phyloP scores from a whole-genome alignment of 2,888 invertebrate genomes.

The Apamea sordens region DNA sequence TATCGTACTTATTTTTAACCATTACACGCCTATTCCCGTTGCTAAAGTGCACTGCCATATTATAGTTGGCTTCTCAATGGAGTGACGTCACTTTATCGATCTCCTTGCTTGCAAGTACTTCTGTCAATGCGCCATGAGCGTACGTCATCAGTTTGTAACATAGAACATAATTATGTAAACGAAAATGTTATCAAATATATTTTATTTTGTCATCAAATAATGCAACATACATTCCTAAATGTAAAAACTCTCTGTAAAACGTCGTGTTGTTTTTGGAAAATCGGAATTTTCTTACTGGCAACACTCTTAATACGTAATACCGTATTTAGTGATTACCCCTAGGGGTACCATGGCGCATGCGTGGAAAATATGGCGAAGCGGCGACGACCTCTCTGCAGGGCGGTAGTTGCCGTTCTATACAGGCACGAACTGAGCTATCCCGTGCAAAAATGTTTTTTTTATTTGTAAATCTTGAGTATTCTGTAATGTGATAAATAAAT shows the following conservation, averaged over 20 bases:
- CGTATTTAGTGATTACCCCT: constrained; percentile 84
- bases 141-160: constrained; percentile 68
- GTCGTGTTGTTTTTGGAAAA: background rate
- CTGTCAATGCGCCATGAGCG: constrained; percentile 75
- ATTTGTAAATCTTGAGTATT: background rate
- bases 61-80: constrained; percentile 79
- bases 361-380: constrained; percentile 85
- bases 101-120: constrained; percentile 60
- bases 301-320: constrained; percentile 72
- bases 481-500: background rate
- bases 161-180: constrained; percentile 4
- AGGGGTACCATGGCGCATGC: constrained; percentile 84
- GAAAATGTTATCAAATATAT: background rate
- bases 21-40: constrained; percentile 66
- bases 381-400: constrained; percentile 84
- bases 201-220: background rate
- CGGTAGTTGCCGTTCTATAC: constrained; percentile 71
- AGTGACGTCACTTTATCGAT: constrained; percentile 88
- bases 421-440: constrained; percentile 73
- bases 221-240: background rate
- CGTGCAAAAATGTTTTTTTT: constrained; percentile 16
- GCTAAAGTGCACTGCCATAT: constrained; percentile 71
- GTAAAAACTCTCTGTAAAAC: background rate
- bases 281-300: constrained; percentile 64
- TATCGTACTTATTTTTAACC: constrained; percentile 63